Evolutionary conservation across 1,140 invertebrate genomes (phyloP), one percentile per base, ranked within the genome.

Genomic region (Drosophila nannoptera): DNA sequence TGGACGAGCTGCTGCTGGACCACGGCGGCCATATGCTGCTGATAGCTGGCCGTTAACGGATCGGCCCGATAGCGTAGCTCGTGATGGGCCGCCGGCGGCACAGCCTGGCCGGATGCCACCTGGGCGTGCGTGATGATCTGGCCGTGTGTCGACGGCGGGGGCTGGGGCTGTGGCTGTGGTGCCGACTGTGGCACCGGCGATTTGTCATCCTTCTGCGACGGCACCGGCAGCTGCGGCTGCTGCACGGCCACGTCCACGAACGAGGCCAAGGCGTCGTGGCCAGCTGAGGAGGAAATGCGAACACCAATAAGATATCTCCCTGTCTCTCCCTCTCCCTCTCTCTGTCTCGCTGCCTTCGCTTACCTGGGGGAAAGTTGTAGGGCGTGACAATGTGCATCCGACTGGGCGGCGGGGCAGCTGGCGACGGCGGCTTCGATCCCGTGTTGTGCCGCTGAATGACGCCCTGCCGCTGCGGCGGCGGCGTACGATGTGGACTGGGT

Each of bases 221-320:
- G 96, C 45, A 97, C 95, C 2, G 95, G 95, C 75, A 97, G 84
- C 86, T 94, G 95, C 0, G 95, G 94, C 77, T 96, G 95, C 73
- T 95, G 93, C 0, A 94, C 94, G 9, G 96, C 96, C 5, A 96
- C 94, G 81, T 97, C 96, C 1, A 97, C 96, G 31, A 97, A 90
- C 46, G 94, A 95, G 11, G 94, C 93, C 78, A 97, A 93, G 0
- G 96, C 96, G 88, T 97, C 96, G 80, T 97, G 93, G 16, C 94
- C 94, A 74, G 92, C 88, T 89, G 3, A 11, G 5, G 5, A 2
- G 11, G 4, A 7, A 43, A 12, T 31, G 29, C 5, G 12, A 4
- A n/a, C 11, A 12, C 4, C 2, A 42, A 12, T 43, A 43, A 16
- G 0, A 43, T 16, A 22, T 22, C 22, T 22, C 22, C 22, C 22